Percentiles rank a stretch among this genome's conserved stretches.
These are phyloP conservation scores for Bicyclus anynana DNA, from an alignment of 1,140 invertebrate species.

Conservation along the genomic window DNA sequence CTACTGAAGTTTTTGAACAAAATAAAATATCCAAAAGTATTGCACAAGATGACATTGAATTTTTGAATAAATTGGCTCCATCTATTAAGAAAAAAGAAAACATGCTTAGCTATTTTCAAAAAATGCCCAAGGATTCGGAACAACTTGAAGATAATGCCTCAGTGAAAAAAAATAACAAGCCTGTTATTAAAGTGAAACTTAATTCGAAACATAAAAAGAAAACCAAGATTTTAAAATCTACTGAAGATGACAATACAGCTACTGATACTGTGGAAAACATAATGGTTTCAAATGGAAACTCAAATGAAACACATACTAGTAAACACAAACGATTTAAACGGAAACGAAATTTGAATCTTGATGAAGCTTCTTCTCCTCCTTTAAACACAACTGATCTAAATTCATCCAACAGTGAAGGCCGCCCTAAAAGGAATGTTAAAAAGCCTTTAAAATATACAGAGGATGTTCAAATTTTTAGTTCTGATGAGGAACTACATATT, in stretches of 20 bases:
- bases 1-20: constrained; percentile 16
- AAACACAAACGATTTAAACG: constrained; percentile 32
- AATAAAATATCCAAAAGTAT: constrained; percentile 29
- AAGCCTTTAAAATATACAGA: constrained; percentile 65
- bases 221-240: background rate
- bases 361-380: background rate
- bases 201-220: constrained; percentile 1
- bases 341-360: constrained; percentile 27
- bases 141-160: background rate
- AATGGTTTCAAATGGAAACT: background rate
- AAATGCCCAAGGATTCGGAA: constrained; percentile 39
- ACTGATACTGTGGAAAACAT: background rate
- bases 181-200: constrained; percentile 3
- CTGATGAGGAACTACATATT: constrained; percentile 65
- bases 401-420: constrained; percentile 22
- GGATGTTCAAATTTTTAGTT: constrained; percentile 46
- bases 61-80: constrained; percentile 71
- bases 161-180: background rate
- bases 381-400: constrained; percentile 9
- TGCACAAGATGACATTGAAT: constrained; percentile 55
- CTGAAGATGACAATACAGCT: background rate
- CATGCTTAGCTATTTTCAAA: constrained; percentile 78
- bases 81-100: constrained; percentile 78
- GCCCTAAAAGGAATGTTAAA: constrained; percentile 56
- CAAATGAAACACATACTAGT: background rate